These are phyloP conservation scores for Zhengitettix transpicula DNA, from an alignment of 2,888 invertebrate species.

Conservation along the genomic window DNA sequence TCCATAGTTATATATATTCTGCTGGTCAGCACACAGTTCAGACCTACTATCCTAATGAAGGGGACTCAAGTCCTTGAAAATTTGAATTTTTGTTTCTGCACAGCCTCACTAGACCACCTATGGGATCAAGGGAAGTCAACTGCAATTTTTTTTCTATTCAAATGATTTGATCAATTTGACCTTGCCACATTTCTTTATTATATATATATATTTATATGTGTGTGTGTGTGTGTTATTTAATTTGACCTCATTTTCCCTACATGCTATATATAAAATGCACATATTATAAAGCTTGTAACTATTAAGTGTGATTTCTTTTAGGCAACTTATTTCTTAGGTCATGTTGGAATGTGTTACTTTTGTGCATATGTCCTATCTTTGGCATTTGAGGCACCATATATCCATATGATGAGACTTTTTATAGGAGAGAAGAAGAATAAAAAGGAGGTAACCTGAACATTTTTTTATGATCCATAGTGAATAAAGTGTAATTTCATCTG, in stretches of 20 bases:
- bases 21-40: too few relatives aligned
- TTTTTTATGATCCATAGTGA: too few relatives aligned
- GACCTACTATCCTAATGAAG: too few relatives aligned
- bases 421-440: background rate
- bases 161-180: too few relatives aligned
- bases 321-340: constrained; percentile 20
- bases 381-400: constrained; percentile 26
- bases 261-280: background rate
- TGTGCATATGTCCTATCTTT: constrained; percentile 23
- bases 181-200: too few relatives aligned
- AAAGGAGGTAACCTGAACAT: too few relatives aligned
- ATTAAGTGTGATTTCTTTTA: constrained; percentile 14
- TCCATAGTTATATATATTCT: too few relatives aligned
- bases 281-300: background rate
- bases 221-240: background rate
- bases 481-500: too few relatives aligned
- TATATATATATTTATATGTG: background rate
- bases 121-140: background rate
- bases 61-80: too few relatives aligned
- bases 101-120: background rate
- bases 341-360: constrained; percentile 20
- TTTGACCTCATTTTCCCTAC: too few relatives aligned
- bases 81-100: background rate
- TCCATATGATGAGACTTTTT: constrained; percentile 21
- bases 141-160: background rate